Percentiles rank a stretch among this genome's conserved stretches.
phyloP scores from a whole-genome alignment of 2,888 invertebrate species.

The Tineola bisselliella region DNA sequence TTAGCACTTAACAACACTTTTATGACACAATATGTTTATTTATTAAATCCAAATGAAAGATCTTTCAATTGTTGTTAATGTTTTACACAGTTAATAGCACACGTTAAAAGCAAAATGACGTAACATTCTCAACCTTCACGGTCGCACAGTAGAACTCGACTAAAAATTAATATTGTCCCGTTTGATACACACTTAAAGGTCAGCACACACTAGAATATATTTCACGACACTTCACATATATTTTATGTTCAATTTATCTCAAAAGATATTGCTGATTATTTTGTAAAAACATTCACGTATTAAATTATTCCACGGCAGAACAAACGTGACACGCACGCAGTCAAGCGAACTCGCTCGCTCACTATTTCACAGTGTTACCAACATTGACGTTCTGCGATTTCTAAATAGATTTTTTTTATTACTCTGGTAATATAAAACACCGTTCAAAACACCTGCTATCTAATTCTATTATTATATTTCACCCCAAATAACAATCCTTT shows the following conservation, averaged over 20 bases:
- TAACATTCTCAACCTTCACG: constrained; percentile 69
- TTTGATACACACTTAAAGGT: background rate
- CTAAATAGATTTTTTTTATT: background rate
- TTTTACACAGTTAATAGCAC: constrained; percentile 43
- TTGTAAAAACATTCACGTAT: constrained; percentile 9
- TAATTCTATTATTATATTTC: too few species aligned
- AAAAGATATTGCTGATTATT: background rate
- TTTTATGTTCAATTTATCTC: background rate
- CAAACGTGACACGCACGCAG: constrained; percentile 69
- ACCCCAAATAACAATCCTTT: too few species aligned
- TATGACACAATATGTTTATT: constrained; percentile 28
- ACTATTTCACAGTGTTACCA: background rate
- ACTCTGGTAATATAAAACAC: background rate
- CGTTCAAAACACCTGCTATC: too few species aligned
- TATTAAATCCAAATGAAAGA: background rate
- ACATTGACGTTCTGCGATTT: background rate
- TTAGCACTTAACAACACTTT: constrained; percentile 29
- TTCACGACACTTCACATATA: background rate
- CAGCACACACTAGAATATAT: background rate
- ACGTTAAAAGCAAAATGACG: constrained; percentile 63
- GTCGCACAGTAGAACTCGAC: constrained; percentile 52
- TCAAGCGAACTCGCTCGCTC: constrained; percentile 32
- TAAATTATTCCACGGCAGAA: constrained; percentile 47
- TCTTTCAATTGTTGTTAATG: constrained; percentile 21
- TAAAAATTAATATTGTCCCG: constrained; percentile 31